phyloP scores from a whole-genome alignment of 2,113 vertebrate genomes.

The Mugil cephalus region DNA sequence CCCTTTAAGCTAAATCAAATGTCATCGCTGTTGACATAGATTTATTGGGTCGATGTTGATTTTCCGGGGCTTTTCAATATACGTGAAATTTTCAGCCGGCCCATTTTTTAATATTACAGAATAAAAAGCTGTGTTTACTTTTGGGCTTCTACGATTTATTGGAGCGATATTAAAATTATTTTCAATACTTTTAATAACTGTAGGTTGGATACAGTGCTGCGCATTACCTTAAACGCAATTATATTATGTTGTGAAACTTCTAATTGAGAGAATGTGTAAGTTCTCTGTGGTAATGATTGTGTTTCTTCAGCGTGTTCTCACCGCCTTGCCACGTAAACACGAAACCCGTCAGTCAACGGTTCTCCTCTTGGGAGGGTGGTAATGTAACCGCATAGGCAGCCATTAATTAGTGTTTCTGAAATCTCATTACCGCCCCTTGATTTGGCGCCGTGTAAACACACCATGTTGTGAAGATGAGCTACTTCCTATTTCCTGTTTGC shows the following conservation, averaged over 20 bases:
- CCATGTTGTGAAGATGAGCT: slow-evolving; percentile 13
- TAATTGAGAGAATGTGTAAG: background rate
- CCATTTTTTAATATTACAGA: slow-evolving; percentile 77
- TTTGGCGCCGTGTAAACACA: slow-evolving; percentile 12
- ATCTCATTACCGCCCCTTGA: slow-evolving; percentile 20
- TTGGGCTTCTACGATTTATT: slow-evolving; percentile 65
- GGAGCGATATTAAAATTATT: slow-evolving; percentile 73
- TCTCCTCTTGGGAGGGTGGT: slow-evolving; percentile 15
- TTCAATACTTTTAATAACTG: slow-evolving; percentile 47
- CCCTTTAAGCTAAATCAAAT: slow-evolving; percentile 82
- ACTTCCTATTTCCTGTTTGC: slow-evolving; percentile 25
- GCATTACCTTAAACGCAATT: slow-evolving; percentile 11
- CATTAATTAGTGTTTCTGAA: slow-evolving; percentile 32
- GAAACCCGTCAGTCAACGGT: slow-evolving; percentile 27
- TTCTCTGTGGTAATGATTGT: slow-evolving; percentile 4
- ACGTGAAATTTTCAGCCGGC: slow-evolving; percentile 65
- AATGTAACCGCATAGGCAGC: slow-evolving; percentile 32
- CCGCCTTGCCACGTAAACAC: slow-evolving; percentile 15
- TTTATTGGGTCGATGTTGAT: slow-evolving; percentile 78
- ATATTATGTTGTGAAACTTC: slow-evolving; percentile 8
- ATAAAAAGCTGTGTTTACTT: slow-evolving; percentile 59
- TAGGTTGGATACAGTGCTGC: slow-evolving; percentile 23
- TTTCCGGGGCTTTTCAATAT: slow-evolving; percentile 78
- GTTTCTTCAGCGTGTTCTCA: background rate
- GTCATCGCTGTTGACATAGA: slow-evolving; percentile 82